phyloP scores from a whole-genome alignment of 2,888 invertebrate species.

The Tigriopus californicus region DNA sequence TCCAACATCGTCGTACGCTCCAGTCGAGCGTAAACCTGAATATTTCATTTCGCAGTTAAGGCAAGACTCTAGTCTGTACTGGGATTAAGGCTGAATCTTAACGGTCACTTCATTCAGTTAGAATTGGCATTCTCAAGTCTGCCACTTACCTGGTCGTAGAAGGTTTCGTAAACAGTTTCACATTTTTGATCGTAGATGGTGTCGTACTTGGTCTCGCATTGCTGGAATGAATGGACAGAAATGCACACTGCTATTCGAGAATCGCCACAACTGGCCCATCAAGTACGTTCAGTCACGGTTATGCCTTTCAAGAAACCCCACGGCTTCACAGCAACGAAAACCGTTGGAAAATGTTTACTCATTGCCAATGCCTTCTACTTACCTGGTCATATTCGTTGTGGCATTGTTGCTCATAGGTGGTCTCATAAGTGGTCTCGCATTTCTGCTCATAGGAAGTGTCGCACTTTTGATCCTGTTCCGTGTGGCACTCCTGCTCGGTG shows the following conservation, averaged over 20 bases:
- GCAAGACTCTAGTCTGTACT: too few species aligned
- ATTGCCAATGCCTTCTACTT: neutral
- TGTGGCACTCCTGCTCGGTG: slow-evolving; percentile 7
- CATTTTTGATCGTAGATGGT: slow-evolving; percentile 8
- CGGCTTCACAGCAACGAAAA: too few species aligned
- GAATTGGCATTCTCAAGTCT: too few species aligned
- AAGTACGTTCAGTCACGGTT: too few species aligned
- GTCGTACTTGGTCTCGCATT: slow-evolving; percentile 13
- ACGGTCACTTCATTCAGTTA: too few species aligned
- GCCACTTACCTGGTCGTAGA: neutral
- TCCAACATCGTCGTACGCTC: too few species aligned
- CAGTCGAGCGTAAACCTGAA: too few species aligned
- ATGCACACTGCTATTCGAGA: too few species aligned
- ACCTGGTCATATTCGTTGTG: neutral
- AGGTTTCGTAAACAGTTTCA: slow-evolving; percentile 12
- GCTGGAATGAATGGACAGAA: neutral
- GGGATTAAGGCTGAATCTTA: too few species aligned
- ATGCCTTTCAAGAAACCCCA: too few species aligned
- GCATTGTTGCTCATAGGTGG: slow-evolving; percentile 9
- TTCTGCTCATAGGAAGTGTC: slow-evolving; percentile 10
- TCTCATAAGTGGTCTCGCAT: slow-evolving; percentile 9
- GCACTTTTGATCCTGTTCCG: slow-evolving; percentile 9
- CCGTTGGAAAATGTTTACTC: neutral
- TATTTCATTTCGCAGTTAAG: too few species aligned
- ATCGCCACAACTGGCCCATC: too few species aligned